Evolutionary conservation across 2,113 vertebrate species (phyloP).

Genomic region (Alectura lathami): DNA sequence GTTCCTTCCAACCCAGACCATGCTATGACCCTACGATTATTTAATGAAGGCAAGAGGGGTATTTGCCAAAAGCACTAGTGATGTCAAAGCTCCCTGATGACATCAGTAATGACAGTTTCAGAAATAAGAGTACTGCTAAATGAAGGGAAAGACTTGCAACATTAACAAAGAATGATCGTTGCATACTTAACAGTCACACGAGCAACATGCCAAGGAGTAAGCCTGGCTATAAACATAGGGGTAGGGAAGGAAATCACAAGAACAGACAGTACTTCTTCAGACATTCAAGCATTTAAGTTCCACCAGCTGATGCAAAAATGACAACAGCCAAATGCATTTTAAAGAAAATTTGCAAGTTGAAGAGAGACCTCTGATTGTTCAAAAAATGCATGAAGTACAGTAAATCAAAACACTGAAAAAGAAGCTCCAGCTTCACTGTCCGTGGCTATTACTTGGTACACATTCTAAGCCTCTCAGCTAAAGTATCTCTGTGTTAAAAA

Average conservation of each 20-base stretch:
- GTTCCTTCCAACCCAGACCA: no score
- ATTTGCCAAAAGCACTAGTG: not conserved
- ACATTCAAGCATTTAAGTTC: not conserved
- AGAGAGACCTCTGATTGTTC: not conserved
- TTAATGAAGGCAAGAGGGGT: not conserved
- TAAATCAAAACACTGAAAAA: not conserved
- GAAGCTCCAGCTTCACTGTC: not conserved
- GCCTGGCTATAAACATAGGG: not conserved
- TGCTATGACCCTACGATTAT: not conserved
- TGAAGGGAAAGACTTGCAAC: not conserved
- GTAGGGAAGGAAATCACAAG: not conserved
- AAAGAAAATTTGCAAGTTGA: not conserved
- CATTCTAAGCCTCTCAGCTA: not conserved
- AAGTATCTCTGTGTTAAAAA: not conserved
- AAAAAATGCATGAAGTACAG: not conserved
- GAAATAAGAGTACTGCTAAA: not conserved
- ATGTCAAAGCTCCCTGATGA: not conserved
- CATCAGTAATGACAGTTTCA: not conserved
- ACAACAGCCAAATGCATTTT: not conserved
- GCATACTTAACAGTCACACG: not conserved
- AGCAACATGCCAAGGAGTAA: no score
- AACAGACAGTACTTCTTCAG: not conserved
- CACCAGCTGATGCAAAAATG: not conserved
- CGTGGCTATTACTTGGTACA: not conserved
- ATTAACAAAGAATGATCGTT: not conserved